These are phyloP conservation scores for Cotesia congregata DNA, from an alignment of 2,888 invertebrate species.

Conservation along the genomic window DNA sequence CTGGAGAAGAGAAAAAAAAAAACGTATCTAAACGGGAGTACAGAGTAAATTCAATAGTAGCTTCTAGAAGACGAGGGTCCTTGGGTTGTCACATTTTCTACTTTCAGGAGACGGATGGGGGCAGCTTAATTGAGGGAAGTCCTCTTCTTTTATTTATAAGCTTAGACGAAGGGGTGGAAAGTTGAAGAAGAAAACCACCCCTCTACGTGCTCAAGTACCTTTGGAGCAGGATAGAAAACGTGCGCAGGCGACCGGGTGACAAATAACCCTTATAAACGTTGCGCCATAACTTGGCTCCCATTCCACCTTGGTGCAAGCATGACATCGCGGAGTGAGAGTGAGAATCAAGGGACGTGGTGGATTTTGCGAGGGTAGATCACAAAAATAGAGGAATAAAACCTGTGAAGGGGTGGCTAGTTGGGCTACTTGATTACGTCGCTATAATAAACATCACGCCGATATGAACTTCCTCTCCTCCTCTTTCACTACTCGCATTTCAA, in stretches of 20 bases:
- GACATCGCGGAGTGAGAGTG: constrained; percentile 63
- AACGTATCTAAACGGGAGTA: constrained; percentile 2
- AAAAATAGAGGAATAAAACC: constrained; percentile 42
- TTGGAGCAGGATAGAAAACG: constrained; percentile 35
- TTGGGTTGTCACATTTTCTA: constrained; percentile 65
- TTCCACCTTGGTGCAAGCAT: constrained; percentile 52
- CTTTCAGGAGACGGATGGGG: constrained; percentile 66
- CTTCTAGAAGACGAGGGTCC: constrained; percentile 30
- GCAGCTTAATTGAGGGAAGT: constrained; percentile 66
- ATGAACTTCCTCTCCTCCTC: constrained; percentile 59
- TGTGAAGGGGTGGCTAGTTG: constrained; percentile 44
- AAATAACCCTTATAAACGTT: constrained; percentile 70
- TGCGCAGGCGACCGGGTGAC: constrained; percentile 57
- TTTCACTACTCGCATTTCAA: constrained; percentile 39
- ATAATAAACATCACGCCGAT: constrained; percentile 69
- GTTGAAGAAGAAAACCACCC: constrained; percentile 34
- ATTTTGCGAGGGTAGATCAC: constrained; percentile 45
- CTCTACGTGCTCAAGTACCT: constrained; percentile 41
- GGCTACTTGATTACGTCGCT: constrained; percentile 66
- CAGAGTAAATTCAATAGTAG: not conserved
- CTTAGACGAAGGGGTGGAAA: constrained; percentile 53
- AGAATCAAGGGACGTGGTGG: constrained; percentile 55
- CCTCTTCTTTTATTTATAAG: constrained; percentile 68
- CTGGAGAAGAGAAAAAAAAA: constrained; percentile 31
- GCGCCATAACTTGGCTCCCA: constrained; percentile 55